Evolutionary conservation across 2,113 vertebrate genomes (phyloP).

Genomic region (Microtus ochrogaster): DNA sequence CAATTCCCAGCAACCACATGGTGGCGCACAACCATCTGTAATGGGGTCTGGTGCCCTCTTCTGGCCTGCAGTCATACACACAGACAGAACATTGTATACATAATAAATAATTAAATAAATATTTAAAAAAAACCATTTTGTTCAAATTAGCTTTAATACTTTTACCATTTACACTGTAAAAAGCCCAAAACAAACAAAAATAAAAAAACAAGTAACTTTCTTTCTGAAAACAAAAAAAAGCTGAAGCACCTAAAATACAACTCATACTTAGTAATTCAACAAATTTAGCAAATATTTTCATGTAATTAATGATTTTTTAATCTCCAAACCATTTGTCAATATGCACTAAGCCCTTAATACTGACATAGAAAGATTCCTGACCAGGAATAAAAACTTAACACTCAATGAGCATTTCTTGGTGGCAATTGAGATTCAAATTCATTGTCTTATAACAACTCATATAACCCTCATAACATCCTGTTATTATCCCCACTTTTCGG

Average conservation of each 20-base stretch:
- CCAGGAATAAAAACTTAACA: not conserved
- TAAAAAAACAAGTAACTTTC: not conserved
- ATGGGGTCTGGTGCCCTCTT: too few species aligned
- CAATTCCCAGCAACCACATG: too few species aligned
- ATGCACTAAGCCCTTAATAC: not conserved
- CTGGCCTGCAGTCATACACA: too few species aligned
- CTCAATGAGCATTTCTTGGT: not conserved
- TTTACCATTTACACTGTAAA: not conserved
- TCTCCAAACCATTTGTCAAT: slow-evolving; percentile 1
- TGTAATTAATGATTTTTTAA: not conserved
- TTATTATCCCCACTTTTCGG: not conserved
- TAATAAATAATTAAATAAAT: too few species aligned
- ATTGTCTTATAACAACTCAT: not conserved
- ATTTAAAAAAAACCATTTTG: slow-evolving; percentile 19
- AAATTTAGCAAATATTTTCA: not conserved
- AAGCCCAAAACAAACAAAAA: not conserved
- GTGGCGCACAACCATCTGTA: too few species aligned
- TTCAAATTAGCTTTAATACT: not conserved
- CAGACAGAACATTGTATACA: too few species aligned
- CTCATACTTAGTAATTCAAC: slow-evolving; percentile 40
- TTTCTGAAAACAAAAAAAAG: not conserved
- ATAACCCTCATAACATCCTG: not conserved
- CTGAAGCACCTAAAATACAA: not conserved
- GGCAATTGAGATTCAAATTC: not conserved
- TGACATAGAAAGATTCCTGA: not conserved